Evolutionary conservation across 2,797 vertebrate genomes (phyloP).

Genomic region (Brotula barbata): DNA sequence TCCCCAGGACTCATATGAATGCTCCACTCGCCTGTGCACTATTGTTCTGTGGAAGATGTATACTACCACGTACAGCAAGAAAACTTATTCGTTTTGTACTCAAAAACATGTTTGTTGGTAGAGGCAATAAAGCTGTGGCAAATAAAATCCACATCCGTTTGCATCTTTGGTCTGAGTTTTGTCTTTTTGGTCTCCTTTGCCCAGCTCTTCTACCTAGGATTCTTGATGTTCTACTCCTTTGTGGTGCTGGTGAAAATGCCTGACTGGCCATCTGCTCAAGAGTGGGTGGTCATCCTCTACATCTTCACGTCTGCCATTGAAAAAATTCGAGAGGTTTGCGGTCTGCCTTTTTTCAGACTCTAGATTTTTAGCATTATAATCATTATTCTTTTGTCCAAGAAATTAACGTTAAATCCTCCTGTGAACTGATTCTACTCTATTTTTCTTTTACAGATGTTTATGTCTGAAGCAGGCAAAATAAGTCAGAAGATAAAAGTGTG

Average conservation of each 20-base stretch:
- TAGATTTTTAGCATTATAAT: too few relatives aligned
- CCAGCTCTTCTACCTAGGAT: constrained; percentile 94
- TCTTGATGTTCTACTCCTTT: constrained; percentile 96
- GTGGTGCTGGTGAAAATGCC: constrained; percentile 96
- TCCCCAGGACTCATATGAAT: too few relatives aligned
- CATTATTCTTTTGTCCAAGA: too few relatives aligned
- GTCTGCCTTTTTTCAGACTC: not conserved
- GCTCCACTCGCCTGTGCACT: too few relatives aligned
- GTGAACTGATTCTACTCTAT: not conserved
- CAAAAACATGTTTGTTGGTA: too few relatives aligned
- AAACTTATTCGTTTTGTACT: too few relatives aligned
- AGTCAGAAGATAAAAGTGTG: constrained; percentile 98
- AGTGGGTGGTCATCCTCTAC: constrained; percentile 97
- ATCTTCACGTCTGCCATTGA: constrained; percentile 97
- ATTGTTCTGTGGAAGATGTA: too few relatives aligned
- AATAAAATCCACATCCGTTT: too few relatives aligned
- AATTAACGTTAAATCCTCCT: not conserved
- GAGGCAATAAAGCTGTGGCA: too few relatives aligned
- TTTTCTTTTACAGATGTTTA: constrained; percentile 86
- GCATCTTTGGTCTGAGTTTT: too few relatives aligned
- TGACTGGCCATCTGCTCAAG: constrained; percentile 85
- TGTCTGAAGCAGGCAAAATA: constrained; percentile 98
- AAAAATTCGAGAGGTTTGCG: constrained; percentile 94
- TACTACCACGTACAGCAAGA: too few relatives aligned
- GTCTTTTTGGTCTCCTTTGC: constrained; percentile 20